Evolutionary conservation across 2,888 invertebrate genomes (phyloP), one percentile per base, ranked within the genome.

Genomic region (Nezara viridula): DNA sequence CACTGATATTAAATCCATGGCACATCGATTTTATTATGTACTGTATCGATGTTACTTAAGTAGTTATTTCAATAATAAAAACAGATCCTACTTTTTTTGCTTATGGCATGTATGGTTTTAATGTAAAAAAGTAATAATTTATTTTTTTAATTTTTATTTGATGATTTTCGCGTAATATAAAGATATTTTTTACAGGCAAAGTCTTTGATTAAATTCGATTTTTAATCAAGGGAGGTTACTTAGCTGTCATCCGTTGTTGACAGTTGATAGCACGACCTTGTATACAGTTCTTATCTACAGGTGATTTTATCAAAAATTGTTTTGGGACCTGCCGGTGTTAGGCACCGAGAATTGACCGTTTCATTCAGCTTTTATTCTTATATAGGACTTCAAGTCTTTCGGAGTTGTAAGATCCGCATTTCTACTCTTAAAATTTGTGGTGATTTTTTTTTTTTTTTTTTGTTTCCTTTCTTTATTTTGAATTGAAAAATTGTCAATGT

Each of bases 331-430:
- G 88, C 27, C 73, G n/a, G 88, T 88, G 55, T 47, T 27, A 47
- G 24, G 60, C 88, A 88, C 88, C 32, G 44, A 88, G n/a, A 86
- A 88, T 88, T 88, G 88, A 88, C 88, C 49, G 7, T 73, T 47
- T n/a, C 73, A 44, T 88, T 49, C 73, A 37, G 47, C 88, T 21
- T 6, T 9, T n/a, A 47, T 81, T 81, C 81, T n/a, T 47, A 81
- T 81, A 24, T 47, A 81, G 81, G 32, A 19, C 66, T 73, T 73
- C 32, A 37, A 37, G 66, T 37, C 66, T 32, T 37, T 32, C 66
- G 37, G 66, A 73, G 37, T 73, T 73, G 66, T 73, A 7, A 19
- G 32, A 19, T 73, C 32, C 37, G 66, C 0, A 19, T 73, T 73
- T 60, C 27, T 60, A 4, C 27, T 60, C 16, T 66, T 60, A 32